A percentile compares a stretch with the other conserved stretches of the same genome.
Evolutionary conservation across 2,797 vertebrate genomes (phyloP).

Genomic region (Columba guinea): DNA sequence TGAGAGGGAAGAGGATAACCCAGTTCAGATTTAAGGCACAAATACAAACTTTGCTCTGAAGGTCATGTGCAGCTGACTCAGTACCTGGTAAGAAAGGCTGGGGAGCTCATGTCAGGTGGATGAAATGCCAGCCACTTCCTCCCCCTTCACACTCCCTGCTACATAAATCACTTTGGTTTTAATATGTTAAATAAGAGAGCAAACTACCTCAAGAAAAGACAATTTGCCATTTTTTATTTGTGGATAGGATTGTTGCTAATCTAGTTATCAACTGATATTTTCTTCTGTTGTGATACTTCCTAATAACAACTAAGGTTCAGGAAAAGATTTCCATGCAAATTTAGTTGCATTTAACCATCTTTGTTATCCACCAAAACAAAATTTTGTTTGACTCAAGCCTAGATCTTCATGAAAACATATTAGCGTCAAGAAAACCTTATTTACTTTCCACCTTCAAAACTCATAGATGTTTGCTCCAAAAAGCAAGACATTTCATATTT

Average conservation of each 20-base stretch:
- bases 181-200: not conserved
- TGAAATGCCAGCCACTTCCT: not conserved
- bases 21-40: not conserved
- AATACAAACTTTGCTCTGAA: not conserved
- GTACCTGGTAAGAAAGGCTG: not conserved
- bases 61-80: not conserved
- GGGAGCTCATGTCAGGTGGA: not conserved
- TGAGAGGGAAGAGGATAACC: not conserved
- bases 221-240: not conserved
- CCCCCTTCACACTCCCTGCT: not conserved
- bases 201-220: not conserved
- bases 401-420: not conserved
- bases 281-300: not conserved
- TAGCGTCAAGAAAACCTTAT: not conserved
- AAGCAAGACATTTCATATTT: not conserved
- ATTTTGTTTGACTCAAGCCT: not conserved
- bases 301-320: not conserved
- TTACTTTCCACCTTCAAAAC: not conserved
- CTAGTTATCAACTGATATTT: not conserved
- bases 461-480: not conserved
- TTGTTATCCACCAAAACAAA: not conserved
- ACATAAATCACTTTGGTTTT: not conserved
- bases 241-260: not conserved
- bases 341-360: not conserved
- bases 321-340: not conserved